Base-by-base conservation (phyloP, 23 tunicate species). In the Trididemnum miniatum region DNA sequence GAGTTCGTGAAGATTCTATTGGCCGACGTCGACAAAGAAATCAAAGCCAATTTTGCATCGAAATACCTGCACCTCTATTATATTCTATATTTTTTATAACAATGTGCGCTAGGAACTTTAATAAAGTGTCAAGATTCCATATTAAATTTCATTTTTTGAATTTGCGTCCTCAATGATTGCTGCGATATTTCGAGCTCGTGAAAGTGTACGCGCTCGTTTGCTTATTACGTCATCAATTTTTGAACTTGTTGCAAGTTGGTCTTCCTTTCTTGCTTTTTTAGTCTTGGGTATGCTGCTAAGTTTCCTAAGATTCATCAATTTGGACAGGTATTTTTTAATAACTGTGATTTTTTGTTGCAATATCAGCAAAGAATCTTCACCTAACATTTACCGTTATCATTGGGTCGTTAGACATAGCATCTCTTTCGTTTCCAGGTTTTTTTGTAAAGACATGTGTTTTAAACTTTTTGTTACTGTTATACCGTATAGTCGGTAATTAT, bases 201-300 rank as follows among this genome's bases (percentile, higher is more conserved):
- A 12, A 22, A 20, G 26, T 62, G 15, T n/a, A 22, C 18, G 67
- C 29, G 23, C 29, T 12, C 23, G 67, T 62, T 24, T n/a, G 67
- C 26, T 62, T 5, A 62, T 4, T 24, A 24, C 23, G 26, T 24
- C 29, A 62, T 62, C 5, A 62, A 5, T 20, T 62, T 62, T 62
- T 22, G 29, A 22, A 22, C 29, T 31, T 67, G 9, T 4, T 32
- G 38, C 75, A 67, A 67, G 75, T 32, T 5, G 20, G 38, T 67
- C 75, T 67, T 67, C 75, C 75, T 31, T 33, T 31, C 69, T 15
- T n/a, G n/a, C n/a, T n/a, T n/a, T n/a, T n/a, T n/a, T n/a, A n/a
- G 7, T 67, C 75, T 67, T 67, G 37, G 75, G 75, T 67, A 30
- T 33, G 75, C 75, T 67, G 75, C 75, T 67, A 67, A 62, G 38